Base-by-base conservation (phyloP, 2,888 invertebrate species). In the Meliscaeva auricollis region DNA sequence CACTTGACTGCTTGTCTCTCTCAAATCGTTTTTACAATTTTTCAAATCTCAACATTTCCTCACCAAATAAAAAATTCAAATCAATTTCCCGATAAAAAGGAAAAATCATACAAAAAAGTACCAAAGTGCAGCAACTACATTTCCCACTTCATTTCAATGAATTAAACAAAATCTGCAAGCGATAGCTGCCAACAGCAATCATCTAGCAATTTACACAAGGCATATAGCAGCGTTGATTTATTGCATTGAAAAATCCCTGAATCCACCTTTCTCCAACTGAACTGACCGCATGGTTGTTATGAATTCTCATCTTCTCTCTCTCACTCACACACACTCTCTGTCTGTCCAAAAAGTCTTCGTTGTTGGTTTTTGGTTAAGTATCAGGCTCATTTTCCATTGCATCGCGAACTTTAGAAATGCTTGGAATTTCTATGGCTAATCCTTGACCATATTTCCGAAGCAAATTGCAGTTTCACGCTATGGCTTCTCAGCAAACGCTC, bases 401-500 rank as follows among this genome's bases (percentile, higher is more conserved):
- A 30, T 26, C 17, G 46, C 46, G 41, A 56, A 44, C 32, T 56
- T 38, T 48, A 15, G 38, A 32, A 30, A 38, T 48, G n/a, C 20
- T 26, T 50, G 50, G 60, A 54, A 69, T 54, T 64, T 54, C 80
- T 41, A 41, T 64, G 38, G 52, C 44, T 52, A 60, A 50, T 62
- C 68, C 74, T 69, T 69, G 75, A 56, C 70, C 69, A 75, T 81
- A 58, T 58, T 50, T 64, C 62, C 50, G 54, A 41, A 58, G 75
- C 80, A 81, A 81, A 81, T 81, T 76, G 76, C 56, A 64, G 70
- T 81, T 81, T 76, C 56, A 81, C 76, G 70, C 81, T 70, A 64
- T 81, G 41, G 64, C 69, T 75, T 75, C 69, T 75, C 48, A 30
- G 56, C 32, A 69, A 38, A 11, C 38, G 38, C 13, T 38, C 11